Evolutionary conservation across 2,797 vertebrate species (phyloP).

Genomic region (Ceyx erithaca): DNA sequence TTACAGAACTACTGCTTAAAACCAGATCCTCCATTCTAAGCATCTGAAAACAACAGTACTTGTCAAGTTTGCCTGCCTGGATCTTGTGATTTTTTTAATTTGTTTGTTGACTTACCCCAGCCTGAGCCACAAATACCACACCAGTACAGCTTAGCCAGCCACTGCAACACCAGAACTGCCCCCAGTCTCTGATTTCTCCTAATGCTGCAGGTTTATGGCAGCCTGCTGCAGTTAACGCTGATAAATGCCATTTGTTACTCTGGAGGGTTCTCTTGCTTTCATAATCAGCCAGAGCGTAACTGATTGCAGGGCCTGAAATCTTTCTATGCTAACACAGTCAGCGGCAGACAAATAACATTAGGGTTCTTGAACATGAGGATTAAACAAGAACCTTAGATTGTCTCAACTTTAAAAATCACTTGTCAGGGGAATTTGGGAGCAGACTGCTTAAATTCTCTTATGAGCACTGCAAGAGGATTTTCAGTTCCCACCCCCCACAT

Average conservation of each 20-base stretch:
- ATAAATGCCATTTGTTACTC: not conserved
- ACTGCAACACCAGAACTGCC: slow-evolving; percentile 6
- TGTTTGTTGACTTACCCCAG: not conserved
- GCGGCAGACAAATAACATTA: not conserved
- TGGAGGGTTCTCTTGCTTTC: slow-evolving; percentile 16
- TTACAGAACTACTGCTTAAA: not conserved
- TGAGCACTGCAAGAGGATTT: not conserved
- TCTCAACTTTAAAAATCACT: not conserved
- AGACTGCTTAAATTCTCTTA: not conserved
- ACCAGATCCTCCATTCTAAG: not conserved
- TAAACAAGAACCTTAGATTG: not conserved
- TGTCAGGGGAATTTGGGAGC: slow-evolving; percentile 2
- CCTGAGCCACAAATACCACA: not conserved
- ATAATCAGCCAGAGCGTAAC: slow-evolving; percentile 26
- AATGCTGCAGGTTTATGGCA: not conserved
- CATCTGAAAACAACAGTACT: not conserved
- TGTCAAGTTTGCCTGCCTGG: not conserved
- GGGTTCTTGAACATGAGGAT: not conserved
- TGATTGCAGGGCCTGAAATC: not conserved
- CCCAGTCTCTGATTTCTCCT: not conserved
- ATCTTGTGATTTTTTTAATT: not conserved
- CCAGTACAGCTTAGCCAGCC: not conserved
- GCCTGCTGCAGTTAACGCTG: not conserved
- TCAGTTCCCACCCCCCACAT: not conserved
- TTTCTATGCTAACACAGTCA: not conserved